phyloP scores from a whole-genome alignment of 1,140 invertebrate species.

The Orius insidiosus region DNA sequence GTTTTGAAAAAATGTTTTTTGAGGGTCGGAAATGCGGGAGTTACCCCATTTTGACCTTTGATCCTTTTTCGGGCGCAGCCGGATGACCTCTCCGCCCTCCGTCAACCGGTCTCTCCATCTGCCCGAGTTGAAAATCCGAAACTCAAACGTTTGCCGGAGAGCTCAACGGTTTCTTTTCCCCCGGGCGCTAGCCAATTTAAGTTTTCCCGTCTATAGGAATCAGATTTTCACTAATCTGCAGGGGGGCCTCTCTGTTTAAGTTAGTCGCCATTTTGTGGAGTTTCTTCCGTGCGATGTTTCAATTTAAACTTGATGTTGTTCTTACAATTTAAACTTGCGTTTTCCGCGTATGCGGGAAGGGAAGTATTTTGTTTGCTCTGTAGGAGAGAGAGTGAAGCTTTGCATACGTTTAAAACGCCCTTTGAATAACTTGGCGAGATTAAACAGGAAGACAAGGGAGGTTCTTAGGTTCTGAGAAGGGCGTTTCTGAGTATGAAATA shows the following conservation, averaged over 20 bases:
- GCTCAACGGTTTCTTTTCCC: too few species aligned
- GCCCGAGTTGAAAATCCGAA: too few species aligned
- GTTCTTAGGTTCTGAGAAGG: neutral
- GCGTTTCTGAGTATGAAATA: slow-evolving; percentile 13
- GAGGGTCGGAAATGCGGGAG: neutral
- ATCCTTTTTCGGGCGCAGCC: neutral
- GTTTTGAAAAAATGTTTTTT: too few species aligned
- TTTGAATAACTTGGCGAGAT: slow-evolving; percentile 18
- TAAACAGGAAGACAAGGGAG: slow-evolving; percentile 11
- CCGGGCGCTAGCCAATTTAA: neutral
- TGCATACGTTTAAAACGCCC: slow-evolving; percentile 15
- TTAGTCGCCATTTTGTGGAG: slow-evolving; percentile 4
- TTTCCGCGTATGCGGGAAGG: neutral
- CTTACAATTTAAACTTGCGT: slow-evolving; percentile 16
- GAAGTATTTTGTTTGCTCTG: neutral
- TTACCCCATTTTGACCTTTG: neutral
- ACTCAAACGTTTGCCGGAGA: too few species aligned
- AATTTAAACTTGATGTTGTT: slow-evolving; percentile 18
- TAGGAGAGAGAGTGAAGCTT: slow-evolving; percentile 8
- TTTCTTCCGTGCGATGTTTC: slow-evolving; percentile 14
- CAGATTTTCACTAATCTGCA: slow-evolving; percentile 4
- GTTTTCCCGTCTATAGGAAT: neutral
- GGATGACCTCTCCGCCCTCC: neutral
- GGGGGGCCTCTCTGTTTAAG: slow-evolving; percentile 3
- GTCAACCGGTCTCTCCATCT: too few species aligned